Percentiles rank a stretch among this genome's conserved stretches.
phyloP scores from a whole-genome alignment of 2,113 vertebrate species.

The Xenopus borealis region DNA sequence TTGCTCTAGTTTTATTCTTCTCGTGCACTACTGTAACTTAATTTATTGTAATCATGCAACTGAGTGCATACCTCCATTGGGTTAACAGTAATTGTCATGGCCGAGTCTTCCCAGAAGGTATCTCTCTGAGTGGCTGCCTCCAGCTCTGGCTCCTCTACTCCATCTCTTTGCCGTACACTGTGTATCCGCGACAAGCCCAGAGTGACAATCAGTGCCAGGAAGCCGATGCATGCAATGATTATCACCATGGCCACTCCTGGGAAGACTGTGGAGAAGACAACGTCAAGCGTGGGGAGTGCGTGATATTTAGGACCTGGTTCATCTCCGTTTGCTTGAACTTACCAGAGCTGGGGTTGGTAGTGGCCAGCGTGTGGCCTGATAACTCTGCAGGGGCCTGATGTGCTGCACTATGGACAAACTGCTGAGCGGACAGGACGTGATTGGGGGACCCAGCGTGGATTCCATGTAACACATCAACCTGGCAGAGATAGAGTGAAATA shows the following conservation, averaged over 20 bases:
- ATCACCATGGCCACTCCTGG: conserved; percentile 93
- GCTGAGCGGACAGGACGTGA: conserved; percentile 87
- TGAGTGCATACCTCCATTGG: conserved; percentile 98
- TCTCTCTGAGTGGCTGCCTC: conserved; percentile 73
- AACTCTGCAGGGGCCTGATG: conserved; percentile 83
- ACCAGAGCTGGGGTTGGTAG: conserved; percentile 87
- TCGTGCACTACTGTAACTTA: too few species aligned
- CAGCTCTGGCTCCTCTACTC: conserved; percentile 51
- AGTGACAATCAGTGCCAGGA: conserved; percentile 95
- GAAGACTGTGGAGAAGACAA: conserved; percentile 71
- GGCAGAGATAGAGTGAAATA: conserved; percentile 27
- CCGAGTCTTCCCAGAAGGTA: conserved; percentile 93
- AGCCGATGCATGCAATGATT: conserved; percentile 95
- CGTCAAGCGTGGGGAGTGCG: neutral
- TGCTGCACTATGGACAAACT: conserved; percentile 83
- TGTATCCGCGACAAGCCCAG: conserved; percentile 92
- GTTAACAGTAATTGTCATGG: conserved; percentile 96
- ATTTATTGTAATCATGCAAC: too few species aligned
- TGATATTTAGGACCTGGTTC: too few species aligned
- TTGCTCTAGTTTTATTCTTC: too few species aligned
- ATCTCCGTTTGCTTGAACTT: conserved; percentile 43
- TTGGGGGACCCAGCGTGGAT: conserved; percentile 84
- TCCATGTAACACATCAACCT: conserved; percentile 92
- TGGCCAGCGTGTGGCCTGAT: conserved; percentile 86
- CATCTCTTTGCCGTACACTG: conserved; percentile 79